Base-by-base conservation (phyloP, 2,797 vertebrate genomes). In the Sebastes matsubarae region DNA sequence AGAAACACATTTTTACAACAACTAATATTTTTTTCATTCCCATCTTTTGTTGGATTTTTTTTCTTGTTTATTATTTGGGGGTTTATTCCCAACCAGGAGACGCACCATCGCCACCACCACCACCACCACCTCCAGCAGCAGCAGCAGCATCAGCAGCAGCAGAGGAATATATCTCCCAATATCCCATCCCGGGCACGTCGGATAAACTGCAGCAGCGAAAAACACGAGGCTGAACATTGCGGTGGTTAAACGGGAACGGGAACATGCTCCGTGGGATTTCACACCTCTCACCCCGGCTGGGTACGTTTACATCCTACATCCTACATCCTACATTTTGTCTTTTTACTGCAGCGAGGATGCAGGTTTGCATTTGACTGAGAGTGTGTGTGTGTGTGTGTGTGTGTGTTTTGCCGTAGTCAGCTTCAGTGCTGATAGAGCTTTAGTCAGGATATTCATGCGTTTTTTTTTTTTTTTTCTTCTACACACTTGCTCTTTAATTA, bases 171-270 rank as follows among this genome's bases (percentile, higher is more conserved):
- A 90, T 89, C 83, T 88, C 87, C 68, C 69, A 68, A 92, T 87
- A 90, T 91, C 89, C 92, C 90, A 92, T 93, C 92, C 93, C 85
- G 90, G 86, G 87, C 94, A 92, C 93, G 94, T 93, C 93, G 90
- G 89, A 90, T 65, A 57, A 90, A 90, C 91, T 81, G 93, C 92
- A 91, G 90, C 87, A 81, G 88, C 72, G 75, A 68, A 81, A 81
- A 81, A 85, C 93, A 93, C 90, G 86, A 90, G 89, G 92, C 84
- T 38, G 75, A 81, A 89, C 84, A 87, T 91, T 94, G 92, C 92
- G 78, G 89, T 83, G 86, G 74, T 38, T 5, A 38, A 38, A 83
- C 67, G 70, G 24, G 34, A 57, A 61, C 74, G 4, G 64, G 87
- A 89, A 81, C 68, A 94, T 90, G 92, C 27, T 90, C 86, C 72